Base-by-base conservation (phyloP, 2,888 invertebrate genomes). In the Pemphredon lugubris region DNA sequence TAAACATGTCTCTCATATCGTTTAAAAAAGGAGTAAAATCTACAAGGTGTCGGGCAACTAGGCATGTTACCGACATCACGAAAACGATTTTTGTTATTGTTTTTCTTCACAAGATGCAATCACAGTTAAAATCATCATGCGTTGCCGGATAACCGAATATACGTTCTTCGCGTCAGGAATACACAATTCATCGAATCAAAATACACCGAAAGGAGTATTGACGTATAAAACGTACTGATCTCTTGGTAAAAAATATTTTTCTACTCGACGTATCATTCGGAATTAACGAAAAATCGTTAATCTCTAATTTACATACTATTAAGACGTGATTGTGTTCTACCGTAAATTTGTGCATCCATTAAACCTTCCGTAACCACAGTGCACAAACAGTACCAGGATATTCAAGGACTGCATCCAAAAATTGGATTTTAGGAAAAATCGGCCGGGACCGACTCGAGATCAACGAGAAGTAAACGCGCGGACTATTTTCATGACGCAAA, bases 121-220 rank as follows among this genome's bases (percentile, higher is more conserved):
- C 81, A 82, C 79, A 80, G 81, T 23, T 69, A 69, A 74, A 71
- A 64, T 73, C 78, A 80, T 55, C 55, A 69, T 54, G 69, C 34
- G 45, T 68, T 71, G 71, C 68, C 68, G 64, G 57, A 66, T 59
- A 44, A 40, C 75, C 45, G 66, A 73, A 64, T 55, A 44, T 18
- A 26, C 21, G 26, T 2, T 32, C 39, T 51, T 64, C 16, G 18
- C n/a, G n/a, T n/a, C n/a, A n/a, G n/a, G 32, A 40, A 21, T 18
- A 26, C 11, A 55, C 39, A 53, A 57, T 60, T 45, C 54, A 37
- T 23, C 16, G 53, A 72, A 69, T 64, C 44, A 60, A 58, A 63
- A 32, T 42, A 61, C 39, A 55, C 47, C 37, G 32, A 40, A 50
- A 59, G 40, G 9, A 47, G 51, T 54, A n/a, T 57, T 34, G 23